Evolutionary conservation across 2,888 invertebrate genomes (phyloP), one percentile per base, ranked within the genome.

Genomic region (Apamea crenata): DNA sequence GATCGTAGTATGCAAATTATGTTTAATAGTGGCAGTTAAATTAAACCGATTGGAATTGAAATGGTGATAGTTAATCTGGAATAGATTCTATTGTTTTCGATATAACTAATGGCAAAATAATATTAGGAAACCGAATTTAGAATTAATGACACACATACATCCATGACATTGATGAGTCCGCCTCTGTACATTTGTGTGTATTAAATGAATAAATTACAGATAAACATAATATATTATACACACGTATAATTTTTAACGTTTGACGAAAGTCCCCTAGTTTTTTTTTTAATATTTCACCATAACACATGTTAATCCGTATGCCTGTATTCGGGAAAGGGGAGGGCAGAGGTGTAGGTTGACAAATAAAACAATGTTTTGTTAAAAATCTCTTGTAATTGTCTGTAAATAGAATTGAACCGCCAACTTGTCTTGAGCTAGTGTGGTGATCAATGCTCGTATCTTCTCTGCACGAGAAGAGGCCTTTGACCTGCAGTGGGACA

Each of bases 1-100:
- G 77, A 84, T 80, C 76, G 79, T 80, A 70, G 71, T 70, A 88
- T 86, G 85, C 80, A 85, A 80, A 85, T 82, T 82, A 77, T 66
- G 65, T 71, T 77, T 66, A 67, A 68, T 56, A 65, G 44, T 12
- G 68, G 53, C 36, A 36, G 56, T 80, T 79, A 67, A 66, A 74
- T 75, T 78, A 76, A 83, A 83, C 70, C 59, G 36, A 71, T 76
- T 74, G 71, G 50, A 72, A 72, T 53, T 65, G 56, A 74, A 82
- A 82, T 50, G 7, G 50, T 32, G 12, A 36, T 67, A 40, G 87
- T 68, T 72, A 78, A 78, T 78, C 65, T 87, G 44, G 61, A 87
- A 72, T 68, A n/a, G 50, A 36, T 40, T 81, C 65, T 36, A 67
- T 47, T 81, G 70, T 73, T 40, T 73, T 63, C 32, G 50, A n/a